Evolutionary conservation across 2,113 vertebrate genomes (phyloP).

Genomic region (Tor tambroides): DNA sequence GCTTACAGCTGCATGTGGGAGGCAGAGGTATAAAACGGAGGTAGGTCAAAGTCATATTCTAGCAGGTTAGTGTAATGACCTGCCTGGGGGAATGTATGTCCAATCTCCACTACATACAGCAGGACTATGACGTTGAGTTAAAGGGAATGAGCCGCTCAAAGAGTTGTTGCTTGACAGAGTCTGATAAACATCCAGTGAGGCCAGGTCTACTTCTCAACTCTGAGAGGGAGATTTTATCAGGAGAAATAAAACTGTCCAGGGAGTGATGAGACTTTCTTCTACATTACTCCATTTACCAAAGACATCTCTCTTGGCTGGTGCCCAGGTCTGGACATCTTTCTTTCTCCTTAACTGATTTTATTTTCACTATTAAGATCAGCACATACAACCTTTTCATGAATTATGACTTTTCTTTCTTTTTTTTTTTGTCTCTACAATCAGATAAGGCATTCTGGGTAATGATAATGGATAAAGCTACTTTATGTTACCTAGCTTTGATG

Average conservation of each 20-base stretch:
- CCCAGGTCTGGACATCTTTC: background rate
- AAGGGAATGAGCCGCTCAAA: conserved; percentile 53
- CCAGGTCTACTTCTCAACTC: conserved; percentile 49
- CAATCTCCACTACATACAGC: conserved; percentile 41
- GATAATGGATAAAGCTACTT: background rate
- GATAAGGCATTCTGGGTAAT: background rate
- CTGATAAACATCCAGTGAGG: conserved; percentile 63
- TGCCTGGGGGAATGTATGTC: conserved; percentile 48
- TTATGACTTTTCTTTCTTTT: background rate
- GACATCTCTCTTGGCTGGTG: conserved; percentile 25
- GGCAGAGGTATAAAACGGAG: background rate
- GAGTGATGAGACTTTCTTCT: conserved; percentile 59
- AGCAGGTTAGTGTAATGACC: conserved; percentile 46
- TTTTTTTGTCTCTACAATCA: background rate
- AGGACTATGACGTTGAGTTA: conserved; percentile 37
- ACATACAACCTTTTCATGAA: background rate
- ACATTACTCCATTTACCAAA: conserved; percentile 55
- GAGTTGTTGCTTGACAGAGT: conserved; percentile 52
- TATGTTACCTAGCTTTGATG: background rate
- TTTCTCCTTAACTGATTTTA: conserved; percentile 12
- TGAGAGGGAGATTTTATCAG: conserved; percentile 63
- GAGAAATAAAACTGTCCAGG: conserved; percentile 59
- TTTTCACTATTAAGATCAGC: background rate
- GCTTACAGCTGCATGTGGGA: conserved; percentile 1
- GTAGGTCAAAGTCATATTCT: conserved; percentile 43